Evolutionary conservation across 2,888 invertebrate species (phyloP).

Genomic region (Sinodicranocentrus sp.): DNA sequence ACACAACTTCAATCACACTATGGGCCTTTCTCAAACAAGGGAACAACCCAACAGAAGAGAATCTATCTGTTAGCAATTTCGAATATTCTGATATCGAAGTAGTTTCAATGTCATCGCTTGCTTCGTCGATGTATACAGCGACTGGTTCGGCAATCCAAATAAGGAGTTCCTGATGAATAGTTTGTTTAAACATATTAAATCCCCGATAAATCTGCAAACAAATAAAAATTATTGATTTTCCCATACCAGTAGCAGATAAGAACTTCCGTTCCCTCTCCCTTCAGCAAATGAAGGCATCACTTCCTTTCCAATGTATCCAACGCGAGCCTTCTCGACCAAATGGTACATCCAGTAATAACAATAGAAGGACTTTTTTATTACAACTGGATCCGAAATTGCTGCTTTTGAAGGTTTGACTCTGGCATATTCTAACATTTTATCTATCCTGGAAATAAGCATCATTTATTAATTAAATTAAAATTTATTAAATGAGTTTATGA

Average conservation of each 20-base stretch:
- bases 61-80: constrained; percentile 43
- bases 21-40: constrained; percentile 53
- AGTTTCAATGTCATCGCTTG: background rate
- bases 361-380: constrained; percentile 25
- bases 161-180: constrained; percentile 1
- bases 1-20: constrained; percentile 25
- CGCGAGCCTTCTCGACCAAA: background rate
- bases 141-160: constrained; percentile 56
- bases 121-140: background rate
- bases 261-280: background rate
- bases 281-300: constrained; percentile 2
- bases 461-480: no score
- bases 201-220: background rate
- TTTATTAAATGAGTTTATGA: no score
- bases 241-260: constrained; percentile 10
- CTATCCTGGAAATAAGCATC: no score
- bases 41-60: constrained; percentile 20
- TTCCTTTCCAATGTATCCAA: constrained; percentile 16
- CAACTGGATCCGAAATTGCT: constrained; percentile 52
- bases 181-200: background rate
- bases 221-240: background rate
- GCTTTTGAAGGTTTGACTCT: no score
- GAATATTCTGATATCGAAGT: constrained; percentile 52
- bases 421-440: background rate
- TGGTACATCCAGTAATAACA: constrained; percentile 68